Conservation (phyloP, 2,113 vertebrate species). For the Entelurus aequoreus region DNA sequence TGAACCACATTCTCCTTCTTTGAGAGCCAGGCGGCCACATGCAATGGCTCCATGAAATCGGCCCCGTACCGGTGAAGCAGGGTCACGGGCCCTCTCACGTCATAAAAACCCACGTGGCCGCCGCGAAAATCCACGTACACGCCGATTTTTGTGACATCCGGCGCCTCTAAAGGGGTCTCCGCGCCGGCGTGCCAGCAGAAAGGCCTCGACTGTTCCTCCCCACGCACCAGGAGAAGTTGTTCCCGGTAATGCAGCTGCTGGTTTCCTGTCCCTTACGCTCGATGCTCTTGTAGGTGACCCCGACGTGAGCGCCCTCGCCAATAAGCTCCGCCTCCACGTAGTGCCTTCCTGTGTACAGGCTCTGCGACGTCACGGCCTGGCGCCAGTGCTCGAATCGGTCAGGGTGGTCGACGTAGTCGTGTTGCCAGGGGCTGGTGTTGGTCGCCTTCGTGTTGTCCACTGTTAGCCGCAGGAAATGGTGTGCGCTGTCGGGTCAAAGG, state of each 20-base stretch:
- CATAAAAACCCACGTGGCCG: conserved; percentile 69
- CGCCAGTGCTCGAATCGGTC: conserved; percentile 70
- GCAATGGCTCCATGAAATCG: conserved; percentile 68
- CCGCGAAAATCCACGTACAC: conserved; percentile 66
- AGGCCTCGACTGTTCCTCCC: conserved; percentile 67
- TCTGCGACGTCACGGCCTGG: conserved; percentile 72
- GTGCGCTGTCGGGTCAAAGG: conserved; percentile 65
- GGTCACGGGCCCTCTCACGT: conserved; percentile 53
- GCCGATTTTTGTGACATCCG: conserved; percentile 57
- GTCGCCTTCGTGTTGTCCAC: conserved; percentile 69
- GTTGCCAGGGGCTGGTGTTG: conserved; percentile 76
- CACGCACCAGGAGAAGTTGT: conserved; percentile 76
- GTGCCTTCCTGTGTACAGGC: conserved; percentile 71
- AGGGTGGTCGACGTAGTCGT: conserved; percentile 67
- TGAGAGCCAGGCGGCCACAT: conserved; percentile 74
- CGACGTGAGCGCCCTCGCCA: conserved; percentile 65
- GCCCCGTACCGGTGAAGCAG: conserved; percentile 63
- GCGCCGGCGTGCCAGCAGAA: conserved; percentile 70
- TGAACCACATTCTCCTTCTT: conserved; percentile 72
- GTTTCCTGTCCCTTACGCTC: conserved; percentile 65
- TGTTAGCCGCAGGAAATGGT: conserved; percentile 74
- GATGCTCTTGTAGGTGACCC: conserved; percentile 70
- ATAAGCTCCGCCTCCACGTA: conserved; percentile 71
- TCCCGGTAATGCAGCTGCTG: conserved; percentile 69
- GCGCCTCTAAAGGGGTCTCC: conserved; percentile 57